Evolutionary conservation across 2,797 vertebrate genomes (phyloP), one percentile per base, ranked within the genome.

Genomic region (Anas capensis): DNA sequence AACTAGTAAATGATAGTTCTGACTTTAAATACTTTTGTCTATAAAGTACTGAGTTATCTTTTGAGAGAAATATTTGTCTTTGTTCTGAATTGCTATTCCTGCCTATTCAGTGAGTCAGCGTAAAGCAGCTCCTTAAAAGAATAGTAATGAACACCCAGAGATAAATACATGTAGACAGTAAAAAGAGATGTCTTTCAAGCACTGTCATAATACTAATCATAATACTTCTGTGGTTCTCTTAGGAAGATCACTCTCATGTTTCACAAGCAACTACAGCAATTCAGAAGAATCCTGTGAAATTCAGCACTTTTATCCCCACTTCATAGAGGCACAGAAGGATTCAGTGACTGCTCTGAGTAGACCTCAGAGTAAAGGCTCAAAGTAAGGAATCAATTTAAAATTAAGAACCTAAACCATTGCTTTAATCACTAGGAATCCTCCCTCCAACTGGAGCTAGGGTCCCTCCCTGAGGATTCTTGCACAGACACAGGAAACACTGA

Each of bases 281-380:
- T 73, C n/a, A 66, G 58, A 84, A 64, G 36, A 89, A 57, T 64
- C 36, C 48, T 81, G 71, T 26, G 69, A 84, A 92, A 49, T 23
- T 33, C 36, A 88, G 54, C 57, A 71, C 21, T 57, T 16, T 46
- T 36, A 54, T 16, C 14, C 70, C 48, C 36, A 13, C 14, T 62
- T 94, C 91, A 60, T 1, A 69, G 51, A 83, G 65, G 14, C 23
- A 46, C 3, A 66, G 36, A 86, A 40, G 76, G 23, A 23, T 61
- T 82, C 15, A 94, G 77, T 64, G 24, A 88, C 31, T 96, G 76
- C 58, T 54, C 85, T 24, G 42, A 93, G 56, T 20, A 88, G 36
- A 85, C 8, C 56, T 69, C 29, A 53, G 40, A 62, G 27, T 29
- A 57, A 82, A 80, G 24, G 48, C 49, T 79, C 42, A 49, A 29